phyloP scores from a whole-genome alignment of 2,113 vertebrate species.

The Hippolais icterina region DNA sequence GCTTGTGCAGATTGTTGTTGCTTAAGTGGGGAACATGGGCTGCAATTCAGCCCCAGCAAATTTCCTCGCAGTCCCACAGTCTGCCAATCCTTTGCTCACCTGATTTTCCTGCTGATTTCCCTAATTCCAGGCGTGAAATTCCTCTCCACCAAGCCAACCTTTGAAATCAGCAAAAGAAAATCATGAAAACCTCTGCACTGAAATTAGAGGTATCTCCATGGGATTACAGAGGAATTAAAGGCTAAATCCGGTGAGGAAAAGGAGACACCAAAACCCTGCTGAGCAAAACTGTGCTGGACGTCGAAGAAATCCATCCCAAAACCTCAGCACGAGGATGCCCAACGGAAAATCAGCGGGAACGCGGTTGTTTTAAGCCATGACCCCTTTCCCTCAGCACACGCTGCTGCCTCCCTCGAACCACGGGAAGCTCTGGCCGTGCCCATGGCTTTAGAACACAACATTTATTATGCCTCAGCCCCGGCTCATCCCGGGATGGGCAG shows the following conservation, averaged over 20 bases:
- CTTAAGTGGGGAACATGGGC: neutral
- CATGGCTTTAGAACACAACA: conserved; percentile 65
- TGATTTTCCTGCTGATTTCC: neutral
- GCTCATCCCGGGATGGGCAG: neutral
- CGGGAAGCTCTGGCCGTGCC: conserved; percentile 50
- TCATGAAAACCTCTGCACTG: accelerated
- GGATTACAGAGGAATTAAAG: neutral
- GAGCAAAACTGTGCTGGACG: neutral
- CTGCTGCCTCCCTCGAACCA: conserved; percentile 69
- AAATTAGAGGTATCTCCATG: neutral
- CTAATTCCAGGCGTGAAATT: accelerated
- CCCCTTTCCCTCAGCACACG: conserved; percentile 71
- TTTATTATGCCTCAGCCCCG: conserved; percentile 56
- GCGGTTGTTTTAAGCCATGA: conserved; percentile 56
- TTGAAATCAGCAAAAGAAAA: accelerated
- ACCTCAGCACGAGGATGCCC: neutral
- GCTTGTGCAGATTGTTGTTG: neutral
- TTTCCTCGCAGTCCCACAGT: accelerated
- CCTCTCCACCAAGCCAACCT: neutral
- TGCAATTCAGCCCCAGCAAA: neutral
- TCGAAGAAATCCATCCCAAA: neutral
- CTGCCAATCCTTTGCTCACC: neutral
- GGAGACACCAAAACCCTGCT: neutral
- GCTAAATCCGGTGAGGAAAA: neutral
- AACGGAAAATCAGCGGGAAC: neutral